phyloP scores from a whole-genome alignment of 2,113 vertebrate species.

The Elanus axillaris region DNA sequence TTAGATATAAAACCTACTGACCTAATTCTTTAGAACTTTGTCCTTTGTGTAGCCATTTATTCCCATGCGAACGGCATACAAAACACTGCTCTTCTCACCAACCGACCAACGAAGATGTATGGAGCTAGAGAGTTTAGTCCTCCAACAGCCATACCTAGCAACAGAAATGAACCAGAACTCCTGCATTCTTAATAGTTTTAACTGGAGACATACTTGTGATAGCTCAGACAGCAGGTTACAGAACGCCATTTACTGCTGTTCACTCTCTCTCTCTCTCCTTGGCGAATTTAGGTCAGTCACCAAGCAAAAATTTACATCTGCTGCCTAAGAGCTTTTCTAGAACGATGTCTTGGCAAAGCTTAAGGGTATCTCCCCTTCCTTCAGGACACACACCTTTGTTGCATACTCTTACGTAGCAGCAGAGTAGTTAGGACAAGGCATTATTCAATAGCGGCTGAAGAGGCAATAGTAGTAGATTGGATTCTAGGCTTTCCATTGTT shows the following conservation, averaged over 20 bases:
- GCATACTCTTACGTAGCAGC: not conserved
- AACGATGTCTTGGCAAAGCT: not conserved
- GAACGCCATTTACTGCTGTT: not conserved
- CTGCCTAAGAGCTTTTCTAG: not conserved
- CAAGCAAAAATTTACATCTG: not conserved
- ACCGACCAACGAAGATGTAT: rapidly evolving
- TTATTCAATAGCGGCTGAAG: not conserved
- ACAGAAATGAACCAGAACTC: not conserved
- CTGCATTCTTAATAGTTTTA: not conserved
- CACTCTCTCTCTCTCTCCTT: not conserved
- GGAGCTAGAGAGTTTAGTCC: not conserved
- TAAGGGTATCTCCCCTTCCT: not conserved
- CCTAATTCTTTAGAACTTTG: not conserved
- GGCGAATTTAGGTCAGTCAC: not conserved
- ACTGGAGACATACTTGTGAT: rapidly evolving
- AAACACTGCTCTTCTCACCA: not conserved
- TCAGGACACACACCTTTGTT: not conserved
- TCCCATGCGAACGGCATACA: rapidly evolving
- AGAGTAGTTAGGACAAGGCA: not conserved
- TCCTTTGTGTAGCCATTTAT: not conserved
- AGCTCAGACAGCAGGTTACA: not conserved
- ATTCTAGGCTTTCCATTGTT: not conserved
- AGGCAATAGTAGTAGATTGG: not conserved
- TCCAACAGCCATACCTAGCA: not conserved
- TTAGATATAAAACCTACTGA: not conserved